Evolutionary conservation across 2,888 invertebrate genomes (phyloP).

Genomic region (Epistrophella euchroma): DNA sequence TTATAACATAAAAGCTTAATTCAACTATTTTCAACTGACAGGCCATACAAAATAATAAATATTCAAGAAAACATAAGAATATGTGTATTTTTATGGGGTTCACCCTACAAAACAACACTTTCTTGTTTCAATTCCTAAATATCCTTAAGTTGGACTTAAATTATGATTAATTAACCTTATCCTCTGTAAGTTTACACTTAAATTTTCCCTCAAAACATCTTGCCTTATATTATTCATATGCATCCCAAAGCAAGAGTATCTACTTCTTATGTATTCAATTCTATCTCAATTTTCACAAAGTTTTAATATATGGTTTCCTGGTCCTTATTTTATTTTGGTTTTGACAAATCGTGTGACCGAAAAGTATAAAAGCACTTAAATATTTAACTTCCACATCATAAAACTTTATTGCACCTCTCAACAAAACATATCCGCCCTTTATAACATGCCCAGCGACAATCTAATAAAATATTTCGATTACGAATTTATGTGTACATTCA

Average conservation of each 20-base stretch:
- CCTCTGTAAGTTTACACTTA: not conserved
- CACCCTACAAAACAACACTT: too few relatives aligned
- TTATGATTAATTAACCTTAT: constrained; percentile 15
- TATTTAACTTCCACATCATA: constrained; percentile 66
- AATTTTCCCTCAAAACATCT: not conserved
- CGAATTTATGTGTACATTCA: constrained; percentile 59
- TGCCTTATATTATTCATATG: not conserved
- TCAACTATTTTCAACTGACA: too few relatives aligned
- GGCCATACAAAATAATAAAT: too few relatives aligned
- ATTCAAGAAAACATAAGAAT: too few relatives aligned
- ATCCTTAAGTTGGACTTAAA: not conserved
- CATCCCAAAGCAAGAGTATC: too few relatives aligned
- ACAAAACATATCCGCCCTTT: constrained; percentile 51
- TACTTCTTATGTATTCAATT: not conserved
- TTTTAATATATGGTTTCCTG: not conserved
- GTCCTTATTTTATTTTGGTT: not conserved
- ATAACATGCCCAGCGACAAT: constrained; percentile 27
- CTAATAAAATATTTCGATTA: constrained; percentile 62
- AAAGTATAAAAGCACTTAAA: constrained; percentile 51
- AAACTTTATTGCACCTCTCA: constrained; percentile 64
- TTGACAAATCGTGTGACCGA: constrained; percentile 38
- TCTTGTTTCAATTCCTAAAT: not conserved
- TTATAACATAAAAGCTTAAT: too few relatives aligned
- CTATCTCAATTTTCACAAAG: not conserved
- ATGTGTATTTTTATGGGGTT: too few relatives aligned